These are phyloP conservation scores for Teleopsis dalmanni DNA, from an alignment of 1,140 invertebrate genomes.

Conservation along the genomic window DNA sequence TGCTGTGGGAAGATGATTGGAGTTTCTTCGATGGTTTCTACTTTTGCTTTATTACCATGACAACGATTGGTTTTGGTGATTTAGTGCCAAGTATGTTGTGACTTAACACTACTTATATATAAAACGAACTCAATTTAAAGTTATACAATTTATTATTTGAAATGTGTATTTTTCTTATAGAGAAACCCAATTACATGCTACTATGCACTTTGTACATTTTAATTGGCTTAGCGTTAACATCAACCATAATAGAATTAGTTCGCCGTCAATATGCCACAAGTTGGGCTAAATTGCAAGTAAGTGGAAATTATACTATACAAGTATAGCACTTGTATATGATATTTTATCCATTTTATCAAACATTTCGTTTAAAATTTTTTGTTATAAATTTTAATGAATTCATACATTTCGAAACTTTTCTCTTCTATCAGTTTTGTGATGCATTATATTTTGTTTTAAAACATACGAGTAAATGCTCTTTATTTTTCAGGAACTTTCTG, in stretches of 20 bases:
- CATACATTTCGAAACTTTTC: background rate
- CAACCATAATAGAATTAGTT: conserved; percentile 88
- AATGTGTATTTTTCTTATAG: conserved; percentile 44
- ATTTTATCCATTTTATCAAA: conserved; percentile 1
- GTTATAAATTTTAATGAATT: background rate
- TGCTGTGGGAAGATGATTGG: conserved; percentile 80
- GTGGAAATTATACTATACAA: background rate
- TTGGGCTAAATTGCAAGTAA: conserved; percentile 61
- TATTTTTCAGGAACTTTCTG: conserved; percentile 58
- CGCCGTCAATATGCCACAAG: conserved; percentile 75
- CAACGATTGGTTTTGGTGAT: conserved; percentile 89
- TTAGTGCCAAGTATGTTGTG: conserved; percentile 71
- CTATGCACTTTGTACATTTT: conserved; percentile 87
- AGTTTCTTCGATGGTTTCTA: conserved; percentile 88
- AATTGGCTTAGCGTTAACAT: conserved; percentile 85
- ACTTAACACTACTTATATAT: background rate
- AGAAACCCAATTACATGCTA: conserved; percentile 79
- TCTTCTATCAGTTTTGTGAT: background rate
- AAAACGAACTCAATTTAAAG: background rate
- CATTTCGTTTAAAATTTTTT: background rate
- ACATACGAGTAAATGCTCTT: background rate
- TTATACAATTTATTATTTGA: conserved; percentile 1
- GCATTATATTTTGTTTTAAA: conserved; percentile 2
- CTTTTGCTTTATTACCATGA: conserved; percentile 92
- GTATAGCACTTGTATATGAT: conserved; percentile 1